Conservation (phyloP, 2,113 vertebrate species). For the Oreochromis spilurus region DNA sequence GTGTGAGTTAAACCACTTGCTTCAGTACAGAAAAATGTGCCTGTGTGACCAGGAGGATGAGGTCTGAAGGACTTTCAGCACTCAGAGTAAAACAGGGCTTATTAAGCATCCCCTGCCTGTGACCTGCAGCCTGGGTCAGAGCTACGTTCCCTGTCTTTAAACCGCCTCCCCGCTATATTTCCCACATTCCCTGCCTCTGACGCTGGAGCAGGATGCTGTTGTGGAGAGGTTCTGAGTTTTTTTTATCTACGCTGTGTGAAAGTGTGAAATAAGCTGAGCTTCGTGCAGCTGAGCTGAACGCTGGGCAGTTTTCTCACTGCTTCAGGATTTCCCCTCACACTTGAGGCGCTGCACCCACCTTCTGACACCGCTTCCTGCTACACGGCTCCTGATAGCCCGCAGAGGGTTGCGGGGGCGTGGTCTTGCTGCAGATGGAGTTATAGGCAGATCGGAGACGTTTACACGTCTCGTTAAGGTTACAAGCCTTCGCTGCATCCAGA, state of each 20-base stretch:
- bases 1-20: not conserved
- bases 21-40: not conserved
- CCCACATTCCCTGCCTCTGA: not conserved
- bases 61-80: not conserved
- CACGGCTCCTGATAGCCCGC: conserved; percentile 77
- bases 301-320: not conserved
- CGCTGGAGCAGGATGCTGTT: not conserved
- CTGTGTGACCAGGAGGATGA: not conserved
- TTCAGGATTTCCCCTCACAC: not conserved
- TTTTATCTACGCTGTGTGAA: not conserved
- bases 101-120: not conserved
- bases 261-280: not conserved
- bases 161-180: not conserved
- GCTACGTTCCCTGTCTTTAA: not conserved
- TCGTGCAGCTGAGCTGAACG: not conserved
- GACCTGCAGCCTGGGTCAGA: not conserved
- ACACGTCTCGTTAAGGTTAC: conserved; percentile 93
- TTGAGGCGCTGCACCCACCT: conserved; percentile 40
- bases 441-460: conserved; percentile 86
- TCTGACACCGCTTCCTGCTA: conserved; percentile 88
- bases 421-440: conserved; percentile 85
- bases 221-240: not conserved
- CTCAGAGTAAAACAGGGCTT: not conserved
- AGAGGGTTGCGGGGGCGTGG: conserved; percentile 56
- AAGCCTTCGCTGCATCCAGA: conserved; percentile 90